Conservation (phyloP, 1,140 invertebrate genomes). For the Monochamus saltuarius region DNA sequence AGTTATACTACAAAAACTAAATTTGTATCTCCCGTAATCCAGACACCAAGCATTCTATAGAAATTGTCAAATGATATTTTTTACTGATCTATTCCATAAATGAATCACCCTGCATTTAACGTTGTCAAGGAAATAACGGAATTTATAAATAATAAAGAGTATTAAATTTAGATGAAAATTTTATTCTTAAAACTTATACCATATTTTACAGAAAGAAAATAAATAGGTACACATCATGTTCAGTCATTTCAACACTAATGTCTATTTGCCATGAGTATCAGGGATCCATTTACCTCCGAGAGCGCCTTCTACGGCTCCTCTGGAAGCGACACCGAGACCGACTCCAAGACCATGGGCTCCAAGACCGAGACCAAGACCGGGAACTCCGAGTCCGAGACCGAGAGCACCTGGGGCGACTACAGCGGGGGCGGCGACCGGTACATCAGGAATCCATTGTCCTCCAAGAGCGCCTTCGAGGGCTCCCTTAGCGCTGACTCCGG, state of each 20-base stretch:
- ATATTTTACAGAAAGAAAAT: too few species aligned
- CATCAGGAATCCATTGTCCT: background rate
- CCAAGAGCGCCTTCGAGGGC: too few species aligned
- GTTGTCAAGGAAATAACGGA: too few species aligned
- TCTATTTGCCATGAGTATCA: conserved; percentile 16
- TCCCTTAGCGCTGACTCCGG: background rate
- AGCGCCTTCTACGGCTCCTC: conserved; percentile 15
- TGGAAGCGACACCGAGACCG: conserved; percentile 6
- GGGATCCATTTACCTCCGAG: conserved; percentile 22
- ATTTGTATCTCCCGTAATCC: too few species aligned
- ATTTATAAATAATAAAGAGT: too few species aligned
- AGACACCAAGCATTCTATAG: too few species aligned
- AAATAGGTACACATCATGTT: conserved; percentile 1
- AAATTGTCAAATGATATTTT: too few species aligned
- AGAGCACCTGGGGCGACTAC: conserved; percentile 1
- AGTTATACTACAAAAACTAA: too few species aligned
- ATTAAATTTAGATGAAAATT: too few species aligned
- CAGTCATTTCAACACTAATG: conserved; percentile 9
- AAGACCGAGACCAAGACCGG: background rate
- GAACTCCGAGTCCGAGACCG: background rate
- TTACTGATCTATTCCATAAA: too few species aligned
- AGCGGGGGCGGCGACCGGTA: background rate
- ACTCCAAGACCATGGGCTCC: background rate
- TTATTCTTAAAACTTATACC: too few species aligned
- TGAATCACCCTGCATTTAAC: too few species aligned